Percentiles rank a stretch among this genome's conserved stretches.
These are phyloP conservation scores for Morpho achilles DNA, from an alignment of 2,888 invertebrate species.

Conservation along the genomic window DNA sequence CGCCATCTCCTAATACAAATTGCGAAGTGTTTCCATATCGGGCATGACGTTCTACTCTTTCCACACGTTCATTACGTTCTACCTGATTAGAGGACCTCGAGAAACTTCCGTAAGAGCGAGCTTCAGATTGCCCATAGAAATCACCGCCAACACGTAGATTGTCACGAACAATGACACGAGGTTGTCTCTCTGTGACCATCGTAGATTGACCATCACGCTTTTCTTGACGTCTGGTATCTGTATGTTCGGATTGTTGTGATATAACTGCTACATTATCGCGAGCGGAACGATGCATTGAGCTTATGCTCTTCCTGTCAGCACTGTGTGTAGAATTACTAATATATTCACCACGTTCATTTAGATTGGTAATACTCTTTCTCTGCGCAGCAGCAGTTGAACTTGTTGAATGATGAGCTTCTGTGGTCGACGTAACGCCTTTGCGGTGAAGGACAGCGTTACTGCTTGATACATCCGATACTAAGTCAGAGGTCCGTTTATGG, in stretches of 20 bases:
- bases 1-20: conserved; percentile 85
- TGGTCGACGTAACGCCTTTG: conserved; percentile 82
- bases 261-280: conserved; percentile 73
- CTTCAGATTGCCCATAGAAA: conserved; percentile 86
- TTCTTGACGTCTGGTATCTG: conserved; percentile 54
- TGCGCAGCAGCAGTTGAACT: conserved; percentile 88
- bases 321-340: conserved; percentile 83
- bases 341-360: conserved; percentile 86
- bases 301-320: conserved; percentile 87
- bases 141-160: conserved; percentile 86
- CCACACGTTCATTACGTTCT: conserved; percentile 65
- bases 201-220: conserved; percentile 78
- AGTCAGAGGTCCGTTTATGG: conserved; percentile 86
- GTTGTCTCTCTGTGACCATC: conserved; percentile 79
- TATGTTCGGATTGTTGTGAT: conserved; percentile 72
- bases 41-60: conserved; percentile 80
- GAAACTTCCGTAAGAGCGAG: conserved; percentile 84
- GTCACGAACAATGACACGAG: conserved; percentile 80
- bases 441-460: conserved; percentile 89
- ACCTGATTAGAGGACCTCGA: conserved; percentile 65
- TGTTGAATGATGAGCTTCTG: conserved; percentile 86
- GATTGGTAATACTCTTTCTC: conserved; percentile 88
- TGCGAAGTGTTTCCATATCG: conserved; percentile 85
- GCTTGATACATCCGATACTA: conserved; percentile 86
- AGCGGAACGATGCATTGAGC: conserved; percentile 86